phyloP scores from a whole-genome alignment of 35 echinoderm and acorn worm genomes.

The Hemicentrotus pulcherrimus region DNA sequence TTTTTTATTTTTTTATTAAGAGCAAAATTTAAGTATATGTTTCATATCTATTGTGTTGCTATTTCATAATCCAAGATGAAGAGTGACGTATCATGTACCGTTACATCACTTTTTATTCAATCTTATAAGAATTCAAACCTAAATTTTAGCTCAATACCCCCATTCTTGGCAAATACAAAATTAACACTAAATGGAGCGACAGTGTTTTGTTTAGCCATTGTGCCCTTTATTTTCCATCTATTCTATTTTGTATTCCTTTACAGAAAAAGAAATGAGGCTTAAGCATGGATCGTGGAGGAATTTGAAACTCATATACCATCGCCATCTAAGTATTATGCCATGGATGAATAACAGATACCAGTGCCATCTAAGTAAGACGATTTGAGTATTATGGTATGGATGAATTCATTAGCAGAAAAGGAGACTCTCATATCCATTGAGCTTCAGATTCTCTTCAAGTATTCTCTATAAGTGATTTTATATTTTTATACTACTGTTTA shows the following conservation, averaged over 20 bases:
- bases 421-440: neutral
- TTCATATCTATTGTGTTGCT: too few species aligned
- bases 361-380: too few species aligned
- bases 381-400: neutral
- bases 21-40: too few species aligned
- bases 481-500: too few species aligned
- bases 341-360: neutral
- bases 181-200: neutral
- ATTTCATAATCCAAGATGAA: too few species aligned
- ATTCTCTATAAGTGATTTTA: too few species aligned
- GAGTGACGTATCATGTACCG: too few species aligned
- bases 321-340: neutral
- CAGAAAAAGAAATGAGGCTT: neutral
- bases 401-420: neutral
- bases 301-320: neutral
- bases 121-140: neutral
- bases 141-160: neutral
- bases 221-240: neutral
- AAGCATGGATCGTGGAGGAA: neutral
- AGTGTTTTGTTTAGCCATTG: neutral
- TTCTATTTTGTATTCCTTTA: neutral
- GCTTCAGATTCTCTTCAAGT: neutral
- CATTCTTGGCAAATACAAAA: neutral
- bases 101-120: too few species aligned
- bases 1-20: too few species aligned